phyloP scores from a whole-genome alignment of 2,888 invertebrate species.

The Oxyteleia sp. region DNA sequence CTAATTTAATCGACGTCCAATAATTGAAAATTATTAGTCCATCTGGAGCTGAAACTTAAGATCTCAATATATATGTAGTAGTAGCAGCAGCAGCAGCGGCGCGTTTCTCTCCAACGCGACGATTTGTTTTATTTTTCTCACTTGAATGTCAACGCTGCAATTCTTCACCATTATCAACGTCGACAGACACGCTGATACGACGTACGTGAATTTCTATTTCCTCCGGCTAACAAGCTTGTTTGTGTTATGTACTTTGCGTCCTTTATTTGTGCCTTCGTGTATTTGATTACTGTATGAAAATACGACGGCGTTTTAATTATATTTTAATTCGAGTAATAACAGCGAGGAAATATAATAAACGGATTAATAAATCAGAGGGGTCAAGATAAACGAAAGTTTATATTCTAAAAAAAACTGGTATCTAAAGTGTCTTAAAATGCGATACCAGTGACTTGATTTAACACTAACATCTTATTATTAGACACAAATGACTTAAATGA shows the following conservation, averaged over 20 bases:
- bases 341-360: background rate
- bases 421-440: too few relatives aligned
- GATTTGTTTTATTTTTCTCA: background rate
- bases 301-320: background rate
- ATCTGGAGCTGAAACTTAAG: background rate
- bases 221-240: background rate
- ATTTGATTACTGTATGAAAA: background rate
- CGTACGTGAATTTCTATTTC: slow-evolving; percentile 5
- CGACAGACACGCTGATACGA: background rate
- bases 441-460: too few relatives aligned
- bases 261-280: background rate
- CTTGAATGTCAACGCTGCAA: slow-evolving; percentile 3
- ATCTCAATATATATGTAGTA: background rate
- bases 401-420: too few relatives aligned
- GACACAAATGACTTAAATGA: too few relatives aligned
- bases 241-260: background rate
- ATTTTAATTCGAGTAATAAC: background rate
- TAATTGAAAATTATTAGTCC: background rate
- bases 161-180: background rate
- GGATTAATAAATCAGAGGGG: background rate
- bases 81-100: too few relatives aligned
- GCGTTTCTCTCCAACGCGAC: background rate
- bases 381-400: too few relatives aligned
- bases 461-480: too few relatives aligned
- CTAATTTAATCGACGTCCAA: too few relatives aligned